A percentile compares a stretch with the other conserved stretches of the same genome.
These are phyloP conservation scores for Euphydryas editha DNA, from an alignment of 2,888 invertebrate genomes.

Conservation along the genomic window DNA sequence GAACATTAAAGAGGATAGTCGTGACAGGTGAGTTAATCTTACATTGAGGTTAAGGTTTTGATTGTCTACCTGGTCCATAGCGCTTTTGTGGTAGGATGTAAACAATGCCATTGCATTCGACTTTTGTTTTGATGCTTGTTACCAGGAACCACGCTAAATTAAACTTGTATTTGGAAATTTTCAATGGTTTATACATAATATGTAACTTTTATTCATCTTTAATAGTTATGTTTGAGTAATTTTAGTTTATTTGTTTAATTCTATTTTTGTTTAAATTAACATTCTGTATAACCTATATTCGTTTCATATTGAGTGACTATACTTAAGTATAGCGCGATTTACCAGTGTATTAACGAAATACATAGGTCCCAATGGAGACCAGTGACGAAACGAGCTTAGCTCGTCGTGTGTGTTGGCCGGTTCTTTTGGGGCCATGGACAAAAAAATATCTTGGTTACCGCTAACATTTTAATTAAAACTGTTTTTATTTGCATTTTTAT, in stretches of 20 bases:
- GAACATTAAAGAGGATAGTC: conserved; percentile 65
- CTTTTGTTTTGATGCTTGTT: conserved; percentile 56
- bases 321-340: neutral
- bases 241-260: neutral
- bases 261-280: neutral
- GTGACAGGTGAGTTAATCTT: conserved; percentile 69
- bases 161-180: conserved; percentile 38
- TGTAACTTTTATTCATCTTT: neutral
- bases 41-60: conserved; percentile 65
- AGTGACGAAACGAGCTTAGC: conserved; percentile 48
- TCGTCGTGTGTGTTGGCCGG: conserved; percentile 46
- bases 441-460: conserved; percentile 46
- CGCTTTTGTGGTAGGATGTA: conserved; percentile 44
- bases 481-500: conserved; percentile 5
- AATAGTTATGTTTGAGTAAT: neutral
- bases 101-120: conserved; percentile 59
- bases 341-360: conserved; percentile 29
- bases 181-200: conserved; percentile 13
- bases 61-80: conserved; percentile 26
- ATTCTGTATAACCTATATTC: neutral
- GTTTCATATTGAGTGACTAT: conserved; percentile 22
- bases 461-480: conserved; percentile 21
- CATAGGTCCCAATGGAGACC: conserved; percentile 32
- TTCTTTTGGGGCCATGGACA: conserved; percentile 69
- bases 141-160: conserved; percentile 44